Base-by-base conservation (phyloP, 2,888 invertebrate genomes). In the Quadriops clusia region DNA sequence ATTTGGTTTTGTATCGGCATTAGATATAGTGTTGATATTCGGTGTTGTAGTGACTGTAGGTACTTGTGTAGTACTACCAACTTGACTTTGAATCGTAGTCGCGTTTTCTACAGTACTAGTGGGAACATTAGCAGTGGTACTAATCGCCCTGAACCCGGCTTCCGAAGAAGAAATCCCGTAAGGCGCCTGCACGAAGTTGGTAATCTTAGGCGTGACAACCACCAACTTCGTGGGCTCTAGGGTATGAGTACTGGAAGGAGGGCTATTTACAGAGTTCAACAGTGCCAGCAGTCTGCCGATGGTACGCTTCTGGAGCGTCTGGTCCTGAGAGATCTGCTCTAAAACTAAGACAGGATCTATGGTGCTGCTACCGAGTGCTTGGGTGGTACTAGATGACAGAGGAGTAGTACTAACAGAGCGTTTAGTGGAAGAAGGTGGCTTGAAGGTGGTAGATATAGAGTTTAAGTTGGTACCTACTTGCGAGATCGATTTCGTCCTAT, bases 391-490 rank as follows among this genome's bases (percentile, higher is more conserved):
- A 23, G 36, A 33, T 26, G 32, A 28, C n/a, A n/a, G n/a, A 32
- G 36, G 32, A 28, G 37, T 37, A 17, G 39, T 37, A 27, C 31
- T 38, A 36, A 29, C 30, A 14, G 26, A 33, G 7, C 28, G n/a
- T 18, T 17, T 28, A 28, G 17, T 13, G 20, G 27, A 15, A 18
- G 33, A 28, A 20, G 23, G 33, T 21, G 33, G 21, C 31, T 32
- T 34, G 11, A 27, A 27, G 11, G 38, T 31, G 14, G 41, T 37
- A 30, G 48, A 51, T 42, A 54, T 43, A 30, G 50, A 52, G 44
- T 51, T 53, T 46, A 49, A 51, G 46, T 50, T 49, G 40, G 42
- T 54, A 57, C 57, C 57, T 57, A 57, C 57, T 52, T 56, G 52
- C 28, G 38, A 28, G 33, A 38, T 41, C 38, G 41, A 37, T 33